Evolutionary conservation across 2,888 invertebrate genomes (phyloP).

Genomic region (Scaptomyza tumidula): DNA sequence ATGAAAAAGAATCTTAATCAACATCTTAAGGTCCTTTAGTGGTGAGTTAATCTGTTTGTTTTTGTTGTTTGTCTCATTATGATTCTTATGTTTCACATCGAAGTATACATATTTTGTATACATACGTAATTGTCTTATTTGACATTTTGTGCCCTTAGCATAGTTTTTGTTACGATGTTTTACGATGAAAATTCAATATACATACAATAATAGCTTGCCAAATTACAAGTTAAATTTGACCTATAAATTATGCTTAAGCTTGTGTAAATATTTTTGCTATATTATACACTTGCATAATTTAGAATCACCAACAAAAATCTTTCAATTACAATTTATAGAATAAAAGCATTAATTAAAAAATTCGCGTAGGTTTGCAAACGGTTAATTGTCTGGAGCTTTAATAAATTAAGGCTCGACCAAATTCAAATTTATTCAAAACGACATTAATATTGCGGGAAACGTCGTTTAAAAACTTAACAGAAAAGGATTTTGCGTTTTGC

Average conservation of each 20-base stretch:
- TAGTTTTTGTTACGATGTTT: conserved; percentile 17
- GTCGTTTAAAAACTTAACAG: conserved; percentile 10
- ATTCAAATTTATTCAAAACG: background rate
- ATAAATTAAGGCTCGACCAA: background rate
- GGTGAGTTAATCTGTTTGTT: conserved; percentile 29
- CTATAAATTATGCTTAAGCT: too few relatives aligned
- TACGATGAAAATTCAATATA: conserved; percentile 26
- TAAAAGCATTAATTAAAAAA: background rate
- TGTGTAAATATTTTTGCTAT: too few relatives aligned
- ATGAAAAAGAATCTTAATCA: conserved; percentile 1
- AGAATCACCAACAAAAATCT: background rate
- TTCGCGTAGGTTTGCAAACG: background rate
- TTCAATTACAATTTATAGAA: background rate
- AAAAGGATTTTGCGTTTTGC: conserved; percentile 24
- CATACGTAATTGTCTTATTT: conserved; percentile 14
- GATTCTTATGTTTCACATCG: conserved; percentile 11
- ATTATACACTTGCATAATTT: background rate
- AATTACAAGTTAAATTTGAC: conserved; percentile 13
- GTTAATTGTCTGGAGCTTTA: background rate
- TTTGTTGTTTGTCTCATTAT: conserved; percentile 27
- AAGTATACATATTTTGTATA: conserved; percentile 27
- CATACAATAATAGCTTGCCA: background rate
- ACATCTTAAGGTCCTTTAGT: conserved; percentile 1
- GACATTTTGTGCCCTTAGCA: conserved; percentile 36
- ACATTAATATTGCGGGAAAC: conserved; percentile 1